Evolutionary conservation across 2,113 vertebrate species (phyloP).

Genomic region (Hippocampus mohnikei): DNA sequence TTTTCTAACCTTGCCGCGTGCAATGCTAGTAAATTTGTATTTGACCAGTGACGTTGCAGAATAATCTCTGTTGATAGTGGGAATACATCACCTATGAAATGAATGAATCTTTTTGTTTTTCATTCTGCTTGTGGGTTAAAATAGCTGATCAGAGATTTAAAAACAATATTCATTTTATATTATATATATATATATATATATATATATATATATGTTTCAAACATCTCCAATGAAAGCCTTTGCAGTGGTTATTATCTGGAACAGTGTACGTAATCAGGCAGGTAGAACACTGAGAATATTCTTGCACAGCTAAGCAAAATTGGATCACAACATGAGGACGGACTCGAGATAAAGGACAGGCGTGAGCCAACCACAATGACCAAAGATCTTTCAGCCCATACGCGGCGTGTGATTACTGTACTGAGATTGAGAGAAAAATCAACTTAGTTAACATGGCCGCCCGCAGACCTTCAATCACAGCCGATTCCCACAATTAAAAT

Average conservation of each 20-base stretch:
- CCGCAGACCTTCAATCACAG: slow-evolving; percentile 26
- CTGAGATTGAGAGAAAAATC: not conserved
- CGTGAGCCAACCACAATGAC: not conserved
- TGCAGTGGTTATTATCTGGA: not conserved
- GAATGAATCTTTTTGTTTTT: no score
- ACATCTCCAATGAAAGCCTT: not conserved
- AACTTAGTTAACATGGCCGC: slow-evolving; percentile 13
- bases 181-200: not conserved
- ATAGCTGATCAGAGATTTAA: not conserved
- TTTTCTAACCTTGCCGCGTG: no score
- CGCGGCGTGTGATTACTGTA: not conserved
- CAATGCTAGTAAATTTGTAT: no score
- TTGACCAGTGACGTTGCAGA: no score
- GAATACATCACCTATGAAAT: no score
- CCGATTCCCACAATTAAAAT: slow-evolving; percentile 29
- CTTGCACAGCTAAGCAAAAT: not conserved
- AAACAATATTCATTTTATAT: not conserved
- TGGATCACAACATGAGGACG: not conserved
- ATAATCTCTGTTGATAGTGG: no score
- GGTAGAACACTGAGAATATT: not conserved
- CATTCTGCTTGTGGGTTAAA: not conserved
- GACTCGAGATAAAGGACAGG: not conserved
- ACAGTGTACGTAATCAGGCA: not conserved
- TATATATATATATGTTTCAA: no score
- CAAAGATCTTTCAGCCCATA: not conserved